Base-by-base conservation (phyloP, 2,888 invertebrate genomes). In the Phalera bucephala region DNA sequence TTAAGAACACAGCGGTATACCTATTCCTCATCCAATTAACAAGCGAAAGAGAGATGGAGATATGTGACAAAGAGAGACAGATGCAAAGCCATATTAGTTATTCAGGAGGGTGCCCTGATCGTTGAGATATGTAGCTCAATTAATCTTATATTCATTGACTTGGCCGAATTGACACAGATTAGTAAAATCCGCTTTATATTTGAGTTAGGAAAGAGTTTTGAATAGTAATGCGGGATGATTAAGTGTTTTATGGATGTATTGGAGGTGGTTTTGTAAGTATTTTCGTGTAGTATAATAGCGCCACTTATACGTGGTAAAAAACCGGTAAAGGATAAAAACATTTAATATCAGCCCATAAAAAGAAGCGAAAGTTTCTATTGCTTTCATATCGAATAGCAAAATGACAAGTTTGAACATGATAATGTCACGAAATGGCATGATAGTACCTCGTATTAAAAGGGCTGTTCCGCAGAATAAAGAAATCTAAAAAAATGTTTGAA, bases 81-180 rank as follows among this genome's bases (percentile, higher is more conserved):
- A 19, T 10, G 14, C 15, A 41, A 14, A 31, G 34, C 38, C 41
- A 52, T 52, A 67, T 70, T 67, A 65, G 65, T 70, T 72, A 71
- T 72, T 72, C 66, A 68, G 60, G 59, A 55, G 50, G 61, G 63
- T 47, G 28, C 14, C 49, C 54, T 51, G 63, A 69, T 60, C 46
- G 53, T 55, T 59, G 53, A 57, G 62, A 64, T 64, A 63, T 58
- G 64, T 56, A 44, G 47, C 41, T 63, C 64, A 66, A 72, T 72
- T 72, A 72, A 70, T 72, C 69, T 69, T 60, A 66, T 62, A 72
- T 70, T 72, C 69, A 72, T 71, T 71, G 71, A 70, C 61, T 67
- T 53, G 53, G 44, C 51, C 49, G 60, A 71, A 71, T 66, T 63
- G 70, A 71, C 72, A 59, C 44, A 61, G 69, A 72, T 72, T 72